Percentiles rank a stretch among this genome's conserved stretches.
Conservation (phyloP, 1,140 invertebrate species). For the Zaprionus nigranus region DNA sequence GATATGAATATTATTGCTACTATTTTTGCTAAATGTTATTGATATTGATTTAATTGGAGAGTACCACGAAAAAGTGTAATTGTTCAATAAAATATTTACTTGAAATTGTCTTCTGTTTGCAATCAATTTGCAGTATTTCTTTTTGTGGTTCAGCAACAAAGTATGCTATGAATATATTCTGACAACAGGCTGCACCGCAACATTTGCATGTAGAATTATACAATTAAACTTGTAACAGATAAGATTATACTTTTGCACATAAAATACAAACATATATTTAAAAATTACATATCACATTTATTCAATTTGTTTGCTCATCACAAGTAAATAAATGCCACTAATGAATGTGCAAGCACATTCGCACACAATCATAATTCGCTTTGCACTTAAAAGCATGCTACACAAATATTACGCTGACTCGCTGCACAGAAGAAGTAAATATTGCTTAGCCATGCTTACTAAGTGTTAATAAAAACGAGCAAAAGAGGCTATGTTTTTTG, state of each 20-base stretch:
- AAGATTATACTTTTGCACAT: not conserved
- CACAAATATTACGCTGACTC: constrained; percentile 4
- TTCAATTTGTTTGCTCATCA: not conserved
- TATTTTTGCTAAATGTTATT: not conserved
- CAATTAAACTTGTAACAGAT: not conserved
- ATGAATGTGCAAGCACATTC: not conserved
- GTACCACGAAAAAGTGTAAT: not conserved
- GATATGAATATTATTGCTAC: not conserved
- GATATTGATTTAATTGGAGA: not conserved
- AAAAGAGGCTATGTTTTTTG: not conserved
- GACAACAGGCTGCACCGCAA: not conserved
- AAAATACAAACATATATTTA: not conserved
- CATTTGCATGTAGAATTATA: not conserved
- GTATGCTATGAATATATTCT: not conserved
- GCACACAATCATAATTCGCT: not conserved
- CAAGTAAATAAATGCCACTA: not conserved
- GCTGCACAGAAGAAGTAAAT: not conserved
- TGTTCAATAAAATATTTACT: not conserved
- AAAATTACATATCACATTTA: no score
- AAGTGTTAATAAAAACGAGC: not conserved
- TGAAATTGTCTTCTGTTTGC: not conserved
- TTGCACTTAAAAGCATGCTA: constrained; percentile 10
- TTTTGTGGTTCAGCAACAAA: not conserved
- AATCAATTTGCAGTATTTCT: no score
- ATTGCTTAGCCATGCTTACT: not conserved